phyloP scores from a whole-genome alignment of 2,113 vertebrate genomes.

The Melanostigma gelatinosum region DNA sequence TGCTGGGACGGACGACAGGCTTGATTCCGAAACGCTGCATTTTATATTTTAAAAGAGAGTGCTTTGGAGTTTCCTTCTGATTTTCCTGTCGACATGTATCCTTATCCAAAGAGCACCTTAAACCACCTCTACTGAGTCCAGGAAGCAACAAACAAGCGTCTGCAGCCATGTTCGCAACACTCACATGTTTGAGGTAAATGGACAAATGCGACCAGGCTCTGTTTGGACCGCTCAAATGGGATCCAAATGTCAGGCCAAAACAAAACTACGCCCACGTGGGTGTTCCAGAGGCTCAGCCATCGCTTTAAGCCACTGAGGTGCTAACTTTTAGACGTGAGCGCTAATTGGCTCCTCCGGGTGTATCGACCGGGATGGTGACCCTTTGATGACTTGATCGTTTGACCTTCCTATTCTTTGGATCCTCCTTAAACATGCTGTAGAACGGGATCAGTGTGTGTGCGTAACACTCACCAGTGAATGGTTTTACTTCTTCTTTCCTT shows the following conservation, averaged over 20 bases:
- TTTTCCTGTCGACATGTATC: no score
- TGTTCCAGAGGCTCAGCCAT: background rate
- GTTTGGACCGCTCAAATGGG: background rate
- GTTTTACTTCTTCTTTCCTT: slow-evolving; percentile 40
- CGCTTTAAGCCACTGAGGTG: no score
- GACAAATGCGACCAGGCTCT: background rate
- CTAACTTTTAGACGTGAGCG: no score
- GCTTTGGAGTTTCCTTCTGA: background rate
- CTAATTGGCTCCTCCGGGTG: no score
- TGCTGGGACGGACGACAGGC: background rate
- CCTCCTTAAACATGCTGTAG: no score
- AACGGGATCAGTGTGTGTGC: background rate
- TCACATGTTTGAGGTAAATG: no score
- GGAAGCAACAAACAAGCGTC: background rate
- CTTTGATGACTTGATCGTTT: background rate
- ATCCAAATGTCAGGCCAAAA: background rate
- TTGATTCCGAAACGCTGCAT: no score
- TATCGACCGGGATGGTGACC: background rate
- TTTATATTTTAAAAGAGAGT: no score
- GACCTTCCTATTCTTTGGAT: background rate
- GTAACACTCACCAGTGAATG: slow-evolving; percentile 45
- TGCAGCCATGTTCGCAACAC: background rate
- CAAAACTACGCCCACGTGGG: no score
- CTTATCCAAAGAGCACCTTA: background rate
- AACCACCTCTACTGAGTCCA: background rate